Percentiles rank a stretch among this genome's conserved stretches.
Evolutionary conservation across 2,113 vertebrate genomes (phyloP).

Genomic region (Oreochromis spilurus): DNA sequence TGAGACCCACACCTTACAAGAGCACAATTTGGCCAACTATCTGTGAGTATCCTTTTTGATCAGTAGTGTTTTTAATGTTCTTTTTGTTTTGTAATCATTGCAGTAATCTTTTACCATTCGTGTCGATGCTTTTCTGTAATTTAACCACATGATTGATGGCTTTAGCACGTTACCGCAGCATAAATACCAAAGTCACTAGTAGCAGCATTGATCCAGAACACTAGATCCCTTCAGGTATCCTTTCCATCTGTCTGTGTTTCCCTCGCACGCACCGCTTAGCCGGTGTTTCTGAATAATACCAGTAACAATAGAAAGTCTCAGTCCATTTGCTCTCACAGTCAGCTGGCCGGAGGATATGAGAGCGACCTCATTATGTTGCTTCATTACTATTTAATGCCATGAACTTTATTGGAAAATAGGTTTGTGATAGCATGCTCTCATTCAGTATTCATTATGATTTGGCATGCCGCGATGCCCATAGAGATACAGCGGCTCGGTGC

Average conservation of each 20-base stretch:
- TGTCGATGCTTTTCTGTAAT: neutral
- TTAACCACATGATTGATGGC: constrained; percentile 16
- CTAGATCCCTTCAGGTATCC: neutral
- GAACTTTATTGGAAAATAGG: constrained; percentile 57
- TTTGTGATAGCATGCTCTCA: constrained; percentile 35
- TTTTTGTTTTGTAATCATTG: neutral
- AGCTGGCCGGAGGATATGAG: constrained; percentile 23
- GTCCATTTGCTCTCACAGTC: constrained; percentile 35
- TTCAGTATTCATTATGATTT: constrained; percentile 42
- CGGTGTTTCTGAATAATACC: neutral
- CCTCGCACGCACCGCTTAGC: neutral
- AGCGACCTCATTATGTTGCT: constrained; percentile 52
- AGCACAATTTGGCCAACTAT: constrained; percentile 99
- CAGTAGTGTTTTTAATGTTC: neutral
- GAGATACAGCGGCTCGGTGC: constrained; percentile 24
- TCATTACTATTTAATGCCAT: constrained; percentile 60
- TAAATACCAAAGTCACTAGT: constrained; percentile 1
- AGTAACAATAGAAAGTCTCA: constrained; percentile 14
- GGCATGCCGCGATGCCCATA: neutral
- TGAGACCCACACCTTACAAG: constrained; percentile 96
- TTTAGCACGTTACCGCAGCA: neutral
- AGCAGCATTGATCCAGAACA: constrained; percentile 20
- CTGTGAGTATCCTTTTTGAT: constrained; percentile 80
- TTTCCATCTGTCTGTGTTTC: neutral
- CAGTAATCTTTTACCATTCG: neutral